These are phyloP conservation scores for Maconellicoccus hirsutus DNA, from an alignment of 1,140 invertebrate species.

Conservation along the genomic window DNA sequence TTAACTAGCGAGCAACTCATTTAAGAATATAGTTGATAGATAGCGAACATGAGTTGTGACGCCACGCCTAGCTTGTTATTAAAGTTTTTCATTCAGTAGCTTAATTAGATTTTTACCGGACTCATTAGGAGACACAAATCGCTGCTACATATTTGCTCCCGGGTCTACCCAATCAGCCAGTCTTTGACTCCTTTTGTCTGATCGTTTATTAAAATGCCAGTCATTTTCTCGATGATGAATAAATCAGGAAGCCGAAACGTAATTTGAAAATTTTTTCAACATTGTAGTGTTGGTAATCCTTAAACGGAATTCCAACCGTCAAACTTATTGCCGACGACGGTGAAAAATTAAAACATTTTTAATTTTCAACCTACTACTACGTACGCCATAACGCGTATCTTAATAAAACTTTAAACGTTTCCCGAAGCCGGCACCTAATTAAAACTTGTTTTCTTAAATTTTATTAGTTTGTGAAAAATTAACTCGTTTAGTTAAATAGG, in stretches of 20 bases:
- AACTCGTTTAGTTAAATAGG: too few relatives aligned
- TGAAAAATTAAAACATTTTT: constrained; percentile 1
- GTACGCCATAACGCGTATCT: neutral
- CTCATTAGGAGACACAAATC: constrained; percentile 17
- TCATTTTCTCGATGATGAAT: constrained; percentile 8
- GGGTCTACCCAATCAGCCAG: constrained; percentile 17
- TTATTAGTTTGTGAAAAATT: too few relatives aligned
- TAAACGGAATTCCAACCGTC: constrained; percentile 2
- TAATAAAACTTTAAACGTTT: too few relatives aligned
- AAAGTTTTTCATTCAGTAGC: constrained; percentile 20
- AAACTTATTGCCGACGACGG: neutral
- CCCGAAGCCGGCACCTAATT: too few relatives aligned
- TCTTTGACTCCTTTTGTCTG: constrained; percentile 18
- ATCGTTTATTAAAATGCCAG: constrained; percentile 12
- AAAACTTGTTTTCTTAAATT: too few relatives aligned
- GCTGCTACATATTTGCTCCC: constrained; percentile 5
- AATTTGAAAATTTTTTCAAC: constrained; percentile 18
- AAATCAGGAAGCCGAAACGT: constrained; percentile 15
- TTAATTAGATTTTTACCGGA: constrained; percentile 22
- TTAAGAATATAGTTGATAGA: constrained; percentile 9
- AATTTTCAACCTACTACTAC: neutral
- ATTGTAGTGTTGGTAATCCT: neutral
- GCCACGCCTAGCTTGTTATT: constrained; percentile 17
- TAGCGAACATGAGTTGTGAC: constrained; percentile 12
- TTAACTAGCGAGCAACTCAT: constrained; percentile 11